These are phyloP conservation scores for Phoxinus phoxinus DNA, from an alignment of 2,113 vertebrate species.

Conservation along the genomic window DNA sequence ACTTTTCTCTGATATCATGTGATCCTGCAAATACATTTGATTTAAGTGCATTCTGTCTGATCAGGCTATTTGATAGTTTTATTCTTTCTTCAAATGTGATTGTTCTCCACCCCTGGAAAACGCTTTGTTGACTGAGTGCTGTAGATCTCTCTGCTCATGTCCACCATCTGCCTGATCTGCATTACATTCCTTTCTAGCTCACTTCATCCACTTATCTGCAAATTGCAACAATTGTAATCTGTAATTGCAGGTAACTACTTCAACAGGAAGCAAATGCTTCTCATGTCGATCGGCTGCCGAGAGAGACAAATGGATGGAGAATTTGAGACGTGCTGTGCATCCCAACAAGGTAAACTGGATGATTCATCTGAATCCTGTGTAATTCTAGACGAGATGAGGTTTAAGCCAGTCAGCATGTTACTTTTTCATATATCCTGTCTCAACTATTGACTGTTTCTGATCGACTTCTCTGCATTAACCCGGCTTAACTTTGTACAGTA, in stretches of 20 bases:
- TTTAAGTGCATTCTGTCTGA: constrained; percentile 36
- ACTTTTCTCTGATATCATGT: constrained; percentile 27
- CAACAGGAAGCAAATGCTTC: constrained; percentile 96
- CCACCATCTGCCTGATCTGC: constrained; percentile 21
- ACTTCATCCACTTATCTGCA: constrained; percentile 15
- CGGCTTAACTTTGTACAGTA: background rate
- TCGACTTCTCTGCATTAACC: constrained; percentile 7
- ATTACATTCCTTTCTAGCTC: constrained; percentile 29
- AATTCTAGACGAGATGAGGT: background rate
- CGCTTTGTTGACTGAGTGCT: constrained; percentile 22
- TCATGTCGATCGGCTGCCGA: constrained; percentile 96
- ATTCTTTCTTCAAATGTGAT: constrained; percentile 37
- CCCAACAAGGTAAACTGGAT: constrained; percentile 87
- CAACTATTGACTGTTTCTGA: background rate
- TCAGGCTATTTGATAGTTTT: constrained; percentile 27
- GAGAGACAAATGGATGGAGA: constrained; percentile 99
- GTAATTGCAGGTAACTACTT: constrained; percentile 89
- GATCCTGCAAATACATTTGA: constrained; percentile 42
- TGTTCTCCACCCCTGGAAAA: constrained; percentile 25
- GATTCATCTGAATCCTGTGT: background rate
- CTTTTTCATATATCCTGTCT: constrained; percentile 1
- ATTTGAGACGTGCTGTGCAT: constrained; percentile 92
- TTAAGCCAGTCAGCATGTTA: constrained; percentile 8
- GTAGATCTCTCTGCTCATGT: background rate
- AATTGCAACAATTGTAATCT: constrained; percentile 36